Evolutionary conservation across 2,113 vertebrate species (phyloP).

Genomic region (Hirundichthys speculiger): DNA sequence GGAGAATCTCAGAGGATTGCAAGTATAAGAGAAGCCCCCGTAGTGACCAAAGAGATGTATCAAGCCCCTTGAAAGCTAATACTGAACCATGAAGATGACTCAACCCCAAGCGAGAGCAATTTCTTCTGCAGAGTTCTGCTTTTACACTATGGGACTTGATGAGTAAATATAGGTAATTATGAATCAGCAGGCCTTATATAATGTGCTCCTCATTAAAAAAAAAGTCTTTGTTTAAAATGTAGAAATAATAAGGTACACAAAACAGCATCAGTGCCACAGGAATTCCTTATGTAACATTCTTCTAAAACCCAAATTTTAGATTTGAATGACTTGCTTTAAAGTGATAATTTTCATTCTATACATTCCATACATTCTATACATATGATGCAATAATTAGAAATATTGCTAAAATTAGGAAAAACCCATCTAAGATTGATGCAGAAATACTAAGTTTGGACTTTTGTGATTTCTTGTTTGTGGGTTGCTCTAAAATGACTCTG

Average conservation of each 20-base stretch:
- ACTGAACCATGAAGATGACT: slow-evolving; percentile 50
- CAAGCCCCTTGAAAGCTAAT: slow-evolving; percentile 44
- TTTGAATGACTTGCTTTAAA: neutral
- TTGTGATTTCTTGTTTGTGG: too few species aligned
- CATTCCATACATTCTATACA: too few species aligned
- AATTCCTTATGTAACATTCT: neutral
- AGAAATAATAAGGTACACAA: slow-evolving; percentile 13
- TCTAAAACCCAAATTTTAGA: slow-evolving; percentile 11
- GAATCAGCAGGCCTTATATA: slow-evolving; percentile 54
- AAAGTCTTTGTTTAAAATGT: slow-evolving; percentile 31
- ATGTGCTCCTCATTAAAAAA: slow-evolving; percentile 31
- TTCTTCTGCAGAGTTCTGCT: slow-evolving; percentile 48
- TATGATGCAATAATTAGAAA: too few species aligned
- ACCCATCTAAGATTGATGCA: too few species aligned
- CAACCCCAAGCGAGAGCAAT: slow-evolving; percentile 37
- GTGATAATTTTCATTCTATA: too few species aligned
- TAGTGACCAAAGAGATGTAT: slow-evolving; percentile 20
- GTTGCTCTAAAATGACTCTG: too few species aligned
- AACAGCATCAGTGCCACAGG: slow-evolving; percentile 11
- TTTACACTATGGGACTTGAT: slow-evolving; percentile 33
- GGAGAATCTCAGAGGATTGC: slow-evolving; percentile 34
- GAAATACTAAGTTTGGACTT: too few species aligned
- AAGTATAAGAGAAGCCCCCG: slow-evolving; percentile 35
- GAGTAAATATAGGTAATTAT: slow-evolving; percentile 59
- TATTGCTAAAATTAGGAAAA: too few species aligned